Base-by-base conservation (phyloP, 2,888 invertebrate genomes). In the Shargacucullia verbasci region DNA sequence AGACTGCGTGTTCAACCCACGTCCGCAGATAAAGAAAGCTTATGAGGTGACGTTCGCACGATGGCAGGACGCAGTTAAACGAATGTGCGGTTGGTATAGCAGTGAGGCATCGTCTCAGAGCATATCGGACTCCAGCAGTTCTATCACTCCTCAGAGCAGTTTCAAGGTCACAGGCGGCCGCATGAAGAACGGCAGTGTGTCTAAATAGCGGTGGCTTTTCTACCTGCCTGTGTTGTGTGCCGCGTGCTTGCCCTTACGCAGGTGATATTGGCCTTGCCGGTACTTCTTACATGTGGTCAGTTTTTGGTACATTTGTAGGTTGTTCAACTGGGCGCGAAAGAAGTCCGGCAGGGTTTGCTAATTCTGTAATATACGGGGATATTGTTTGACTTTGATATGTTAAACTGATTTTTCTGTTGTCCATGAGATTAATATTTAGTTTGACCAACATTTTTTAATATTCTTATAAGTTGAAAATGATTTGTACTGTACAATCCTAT, bases 1-100 rank as follows among this genome's bases (percentile, higher is more conserved):
- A 10, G 96, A 96, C 12, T 91, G 88, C 52, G 88, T 95, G 20
- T 98, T 98, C 73, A 80, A 82, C n/a, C 95, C 95, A 0, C 87
- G 94, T 0, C 60, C 84, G 0, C 82, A 91, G 12, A 73, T 88
- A 0, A 86, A 82, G 48, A 86, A 87, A 50, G 48, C 79, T 0
- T 94, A 94, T 79, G 86, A 87, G 29, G 62, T 73, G 1, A 81
- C 84, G 0, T 87, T 95, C 60, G 72, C 80, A 0, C 87, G 94
- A 33, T 96, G 96, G 96, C 94, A 95, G 70, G 91, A 94, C 65
- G 96, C 95, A 0, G 93, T 95, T 0, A 87, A 90, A 35, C 84
- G 96, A 5, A 92, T 95, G 83, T 91, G 93, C 59, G 93, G 94
- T 4, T 96, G 96, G 96, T 95, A 95, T 66, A 60, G 64, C 0